Percentiles rank a stretch among this genome's conserved stretches.
phyloP scores from a whole-genome alignment of 2,797 vertebrate genomes.

The Sebastes elongatus region DNA sequence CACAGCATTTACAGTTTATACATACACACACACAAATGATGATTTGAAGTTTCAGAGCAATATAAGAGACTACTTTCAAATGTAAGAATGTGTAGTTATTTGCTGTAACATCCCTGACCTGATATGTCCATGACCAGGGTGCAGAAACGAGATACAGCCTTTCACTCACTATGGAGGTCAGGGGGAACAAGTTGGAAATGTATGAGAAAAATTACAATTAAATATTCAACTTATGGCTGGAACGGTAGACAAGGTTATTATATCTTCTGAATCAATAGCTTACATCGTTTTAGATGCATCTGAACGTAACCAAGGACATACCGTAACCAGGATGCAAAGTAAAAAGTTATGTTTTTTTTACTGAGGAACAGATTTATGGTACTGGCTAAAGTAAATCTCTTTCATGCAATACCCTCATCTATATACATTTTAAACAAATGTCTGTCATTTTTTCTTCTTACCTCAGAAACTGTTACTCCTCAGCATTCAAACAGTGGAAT shows the following conservation, averaged over 20 bases:
- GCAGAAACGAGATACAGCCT: neutral
- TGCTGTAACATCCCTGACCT: neutral
- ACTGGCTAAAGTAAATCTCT: neutral
- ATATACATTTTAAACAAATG: neutral
- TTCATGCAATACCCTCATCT: neutral
- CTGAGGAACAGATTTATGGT: neutral
- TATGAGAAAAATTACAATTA: conserved; percentile 29
- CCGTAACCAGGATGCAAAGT: neutral
- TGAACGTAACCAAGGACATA: neutral
- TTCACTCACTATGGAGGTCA: conserved; percentile 24
- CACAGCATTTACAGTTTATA: neutral
- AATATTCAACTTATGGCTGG: conserved; percentile 22
- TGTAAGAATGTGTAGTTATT: neutral
- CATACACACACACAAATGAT: neutral
- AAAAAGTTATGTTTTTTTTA: neutral
- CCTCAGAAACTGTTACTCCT: conserved; percentile 36
- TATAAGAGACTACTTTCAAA: neutral
- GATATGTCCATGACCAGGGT: neutral
- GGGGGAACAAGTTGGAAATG: conserved; percentile 8
- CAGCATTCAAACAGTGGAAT: neutral
- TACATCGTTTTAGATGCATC: neutral
- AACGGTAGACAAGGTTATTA: neutral
- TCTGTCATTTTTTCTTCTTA: conserved; percentile 37
- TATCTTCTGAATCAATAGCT: conserved; percentile 20
- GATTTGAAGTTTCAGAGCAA: neutral